Percentiles rank a stretch among this genome's conserved stretches.
Conservation (phyloP, 2,888 invertebrate genomes). For the Diarsia brunnea region DNA sequence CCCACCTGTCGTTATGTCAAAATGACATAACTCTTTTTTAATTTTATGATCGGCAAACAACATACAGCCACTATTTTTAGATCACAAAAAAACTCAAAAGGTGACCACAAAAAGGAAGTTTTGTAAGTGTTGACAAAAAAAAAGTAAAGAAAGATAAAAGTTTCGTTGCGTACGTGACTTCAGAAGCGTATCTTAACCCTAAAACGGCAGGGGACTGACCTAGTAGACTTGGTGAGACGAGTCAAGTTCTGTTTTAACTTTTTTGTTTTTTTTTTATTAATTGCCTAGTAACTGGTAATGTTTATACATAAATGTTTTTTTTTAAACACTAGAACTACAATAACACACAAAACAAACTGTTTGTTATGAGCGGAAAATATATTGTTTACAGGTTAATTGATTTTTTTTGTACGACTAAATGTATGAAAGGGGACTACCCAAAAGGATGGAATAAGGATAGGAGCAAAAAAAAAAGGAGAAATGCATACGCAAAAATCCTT, state of each 20-base stretch:
- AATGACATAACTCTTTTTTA: conserved; percentile 28
- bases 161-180: conserved; percentile 52
- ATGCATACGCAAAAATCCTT: too few species aligned
- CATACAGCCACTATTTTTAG: conserved; percentile 14
- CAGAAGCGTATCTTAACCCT: conserved; percentile 37
- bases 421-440: not conserved
- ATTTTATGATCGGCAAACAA: not conserved
- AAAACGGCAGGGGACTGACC: conserved; percentile 13
- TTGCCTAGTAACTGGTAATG: too few species aligned
- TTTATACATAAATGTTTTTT: too few species aligned
- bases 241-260: not conserved
- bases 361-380: too few species aligned
- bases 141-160: conserved; percentile 29
- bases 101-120: conserved; percentile 16
- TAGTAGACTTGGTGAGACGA: not conserved
- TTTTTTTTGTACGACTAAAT: too few species aligned
- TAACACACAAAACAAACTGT: too few species aligned
- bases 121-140: conserved; percentile 27
- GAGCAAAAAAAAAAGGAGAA: not conserved
- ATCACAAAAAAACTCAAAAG: conserved; percentile 17
- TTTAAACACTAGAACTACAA: too few species aligned
- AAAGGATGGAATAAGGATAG: not conserved
- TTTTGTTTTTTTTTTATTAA: not conserved
- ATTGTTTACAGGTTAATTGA: too few species aligned
- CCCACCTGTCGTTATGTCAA: conserved; percentile 12